phyloP scores from a whole-genome alignment of 2,797 vertebrate genomes.

The Coendou prehensilis region DNA sequence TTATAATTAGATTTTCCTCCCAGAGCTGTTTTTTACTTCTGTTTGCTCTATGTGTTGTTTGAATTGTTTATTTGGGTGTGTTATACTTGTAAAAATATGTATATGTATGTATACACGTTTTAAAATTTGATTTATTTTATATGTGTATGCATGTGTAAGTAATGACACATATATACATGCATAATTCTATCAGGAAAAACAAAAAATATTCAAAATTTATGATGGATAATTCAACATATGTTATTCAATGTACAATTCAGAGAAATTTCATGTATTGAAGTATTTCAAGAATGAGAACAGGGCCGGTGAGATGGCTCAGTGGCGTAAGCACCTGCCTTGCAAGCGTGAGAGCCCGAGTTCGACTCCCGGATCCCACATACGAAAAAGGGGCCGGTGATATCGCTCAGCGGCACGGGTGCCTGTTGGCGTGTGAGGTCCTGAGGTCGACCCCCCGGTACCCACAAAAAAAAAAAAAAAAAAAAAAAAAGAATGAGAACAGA shows the following conservation, averaged over 20 bases:
- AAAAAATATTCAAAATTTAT: not conserved
- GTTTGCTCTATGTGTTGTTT: not conserved
- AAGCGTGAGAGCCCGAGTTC: no score
- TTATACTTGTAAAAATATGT: not conserved
- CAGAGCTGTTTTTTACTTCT: not conserved
- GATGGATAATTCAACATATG: not conserved
- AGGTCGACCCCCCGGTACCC: no score
- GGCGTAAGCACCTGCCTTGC: no score
- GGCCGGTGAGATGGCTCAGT: no score
- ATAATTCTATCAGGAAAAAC: not conserved
- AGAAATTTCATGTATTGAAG: not conserved
- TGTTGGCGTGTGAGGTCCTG: no score
- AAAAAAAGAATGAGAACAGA: not conserved
- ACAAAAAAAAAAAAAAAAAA: no score
- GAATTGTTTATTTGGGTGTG: not conserved
- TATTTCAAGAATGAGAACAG: not conserved
- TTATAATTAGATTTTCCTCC: not conserved
- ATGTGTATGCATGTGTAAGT: not conserved
- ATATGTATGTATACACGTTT: not conserved
- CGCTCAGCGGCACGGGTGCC: no score
- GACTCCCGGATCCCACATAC: no score
- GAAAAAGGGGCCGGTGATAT: no score
- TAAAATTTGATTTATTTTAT: not conserved
- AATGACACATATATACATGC: not conserved
- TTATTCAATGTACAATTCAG: not conserved